phyloP scores from a whole-genome alignment of 1,140 invertebrate genomes.

The Mycetomoellerius zeteki region DNA sequence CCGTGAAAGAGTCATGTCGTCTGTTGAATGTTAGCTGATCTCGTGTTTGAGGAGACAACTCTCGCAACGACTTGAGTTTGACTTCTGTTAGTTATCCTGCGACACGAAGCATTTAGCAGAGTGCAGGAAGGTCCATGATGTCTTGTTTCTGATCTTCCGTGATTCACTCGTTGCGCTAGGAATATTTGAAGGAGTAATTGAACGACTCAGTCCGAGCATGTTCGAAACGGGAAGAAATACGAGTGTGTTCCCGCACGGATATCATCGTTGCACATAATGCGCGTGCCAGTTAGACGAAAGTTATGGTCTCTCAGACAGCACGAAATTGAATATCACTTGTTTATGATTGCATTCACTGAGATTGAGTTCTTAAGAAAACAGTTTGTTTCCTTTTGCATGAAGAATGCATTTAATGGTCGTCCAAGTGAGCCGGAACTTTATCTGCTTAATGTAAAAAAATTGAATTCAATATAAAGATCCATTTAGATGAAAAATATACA shows the following conservation, averaged over 20 bases:
- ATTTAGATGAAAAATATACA: neutral
- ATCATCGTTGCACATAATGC: neutral
- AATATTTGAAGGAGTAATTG: slow-evolving; percentile 13
- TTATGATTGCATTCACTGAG: neutral
- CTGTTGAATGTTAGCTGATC: slow-evolving; percentile 44
- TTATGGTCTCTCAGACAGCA: neutral
- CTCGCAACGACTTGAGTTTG: neutral
- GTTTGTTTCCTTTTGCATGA: neutral
- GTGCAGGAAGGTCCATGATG: neutral
- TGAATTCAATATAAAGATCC: neutral
- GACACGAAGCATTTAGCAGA: neutral
- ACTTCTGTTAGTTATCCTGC: neutral
- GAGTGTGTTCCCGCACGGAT: neutral
- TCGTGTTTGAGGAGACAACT: slow-evolving; percentile 10
- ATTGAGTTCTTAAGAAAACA: neutral
- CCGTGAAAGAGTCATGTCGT: slow-evolving; percentile 57
- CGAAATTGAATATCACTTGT: slow-evolving; percentile 1
- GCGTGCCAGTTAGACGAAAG: neutral
- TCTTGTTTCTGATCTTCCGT: neutral
- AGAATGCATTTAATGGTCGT: neutral
- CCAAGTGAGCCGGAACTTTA: neutral
- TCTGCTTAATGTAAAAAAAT: neutral
- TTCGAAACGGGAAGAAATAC: neutral
- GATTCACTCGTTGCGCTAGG: slow-evolving; percentile 23
- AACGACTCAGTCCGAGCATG: neutral